These are phyloP conservation scores for Acanthurus lineatus DNA, from an alignment of 2,797 vertebrate species.

Conservation along the genomic window DNA sequence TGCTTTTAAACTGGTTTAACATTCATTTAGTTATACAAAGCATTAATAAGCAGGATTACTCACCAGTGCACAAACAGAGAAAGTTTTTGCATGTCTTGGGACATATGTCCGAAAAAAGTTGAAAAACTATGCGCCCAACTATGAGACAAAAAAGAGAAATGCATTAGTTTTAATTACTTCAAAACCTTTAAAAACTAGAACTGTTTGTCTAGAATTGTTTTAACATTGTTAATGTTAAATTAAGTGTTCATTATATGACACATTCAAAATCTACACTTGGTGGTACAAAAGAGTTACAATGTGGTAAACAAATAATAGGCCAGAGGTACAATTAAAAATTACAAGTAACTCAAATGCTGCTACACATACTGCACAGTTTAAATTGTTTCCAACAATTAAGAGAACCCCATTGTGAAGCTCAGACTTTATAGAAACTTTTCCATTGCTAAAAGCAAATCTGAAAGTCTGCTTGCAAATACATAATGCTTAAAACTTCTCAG, in stretches of 20 bases:
- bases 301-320: not conserved
- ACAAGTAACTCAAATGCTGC: constrained; percentile 14
- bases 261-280: not conserved
- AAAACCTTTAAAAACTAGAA: not conserved
- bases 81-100: constrained; percentile 99
- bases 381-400: constrained; percentile 36
- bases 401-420: constrained; percentile 39
- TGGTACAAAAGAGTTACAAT: not conserved
- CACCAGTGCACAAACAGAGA: constrained; percentile 96
- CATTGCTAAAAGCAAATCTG: constrained; percentile 22
- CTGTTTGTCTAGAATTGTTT: no score
- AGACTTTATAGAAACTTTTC: constrained; percentile 39
- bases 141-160: constrained; percentile 65
- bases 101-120: constrained; percentile 97
- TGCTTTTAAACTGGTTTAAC: not conserved
- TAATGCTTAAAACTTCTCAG: not conserved
- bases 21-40: not conserved
- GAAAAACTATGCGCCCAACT: constrained; percentile 99
- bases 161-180: not conserved
- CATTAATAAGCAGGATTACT: constrained; percentile 56
- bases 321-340: constrained; percentile 12
- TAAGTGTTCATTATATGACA: not conserved
- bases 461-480: not conserved
- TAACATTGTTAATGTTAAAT: no score
- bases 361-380: constrained; percentile 16